Evolutionary conservation across 2,113 vertebrate genomes (phyloP).

Genomic region (Channa argus): DNA sequence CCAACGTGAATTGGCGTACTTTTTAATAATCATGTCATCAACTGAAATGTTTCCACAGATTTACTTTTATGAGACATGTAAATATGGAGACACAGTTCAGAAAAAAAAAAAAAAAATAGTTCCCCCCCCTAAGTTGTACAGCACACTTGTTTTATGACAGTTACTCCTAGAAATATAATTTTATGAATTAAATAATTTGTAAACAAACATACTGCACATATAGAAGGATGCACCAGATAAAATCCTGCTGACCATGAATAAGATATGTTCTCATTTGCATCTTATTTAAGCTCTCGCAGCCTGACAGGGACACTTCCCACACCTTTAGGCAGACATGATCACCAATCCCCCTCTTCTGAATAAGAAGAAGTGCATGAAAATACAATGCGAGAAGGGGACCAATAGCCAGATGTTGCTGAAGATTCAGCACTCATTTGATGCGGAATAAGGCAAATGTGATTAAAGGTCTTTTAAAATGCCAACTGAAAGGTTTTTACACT

Average conservation of each 20-base stretch:
- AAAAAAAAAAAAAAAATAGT: slow-evolving; percentile 1
- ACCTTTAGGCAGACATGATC: background rate
- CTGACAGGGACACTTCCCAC: slow-evolving; percentile 16
- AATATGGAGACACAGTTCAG: background rate
- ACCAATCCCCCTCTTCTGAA: background rate
- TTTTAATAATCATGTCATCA: background rate
- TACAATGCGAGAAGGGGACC: slow-evolving; percentile 4
- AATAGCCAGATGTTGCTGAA: slow-evolving; percentile 16
- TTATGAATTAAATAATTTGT: too few species aligned
- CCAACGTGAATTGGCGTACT: background rate
- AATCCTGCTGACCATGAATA: too few species aligned
- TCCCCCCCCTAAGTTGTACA: background rate
- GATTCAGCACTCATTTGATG: slow-evolving; percentile 30
- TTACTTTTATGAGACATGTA: background rate
- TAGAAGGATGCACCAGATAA: too few species aligned
- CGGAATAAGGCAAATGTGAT: slow-evolving; percentile 26
- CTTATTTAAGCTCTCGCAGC: slow-evolving; percentile 1
- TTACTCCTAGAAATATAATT: background rate
- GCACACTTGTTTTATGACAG: slow-evolving; percentile 34
- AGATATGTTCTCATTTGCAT: background rate
- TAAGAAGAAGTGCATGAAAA: slow-evolving; percentile 4
- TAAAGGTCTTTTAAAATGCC: slow-evolving; percentile 13
- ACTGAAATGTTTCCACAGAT: slow-evolving; percentile 3
- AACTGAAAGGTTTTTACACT: slow-evolving; percentile 19
- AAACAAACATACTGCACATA: too few species aligned